Conservation (phyloP, 2,888 invertebrate species). For the Gnatocerus cornutus region DNA sequence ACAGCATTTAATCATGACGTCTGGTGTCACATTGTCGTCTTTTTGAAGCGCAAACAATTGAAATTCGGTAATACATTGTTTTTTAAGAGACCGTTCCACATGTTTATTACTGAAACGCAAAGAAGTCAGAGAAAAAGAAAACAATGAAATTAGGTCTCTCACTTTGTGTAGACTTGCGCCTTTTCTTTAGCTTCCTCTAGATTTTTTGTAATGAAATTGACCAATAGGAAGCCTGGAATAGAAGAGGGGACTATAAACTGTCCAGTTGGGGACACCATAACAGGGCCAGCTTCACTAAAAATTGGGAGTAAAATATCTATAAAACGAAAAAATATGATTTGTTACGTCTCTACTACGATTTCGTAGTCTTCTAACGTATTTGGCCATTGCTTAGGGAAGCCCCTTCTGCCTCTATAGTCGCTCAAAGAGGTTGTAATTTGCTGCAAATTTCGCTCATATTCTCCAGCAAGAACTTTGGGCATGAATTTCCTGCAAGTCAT, state of each 20-base stretch:
- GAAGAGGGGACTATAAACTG: constrained; percentile 95
- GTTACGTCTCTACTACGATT: constrained; percentile 91
- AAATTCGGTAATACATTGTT: constrained; percentile 79
- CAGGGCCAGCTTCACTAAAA: constrained; percentile 90
- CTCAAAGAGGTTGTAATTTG: constrained; percentile 90
- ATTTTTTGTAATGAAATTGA: constrained; percentile 87
- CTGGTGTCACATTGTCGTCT: constrained; percentile 93
- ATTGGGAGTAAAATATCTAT: background rate
- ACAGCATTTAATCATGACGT: constrained; percentile 91
- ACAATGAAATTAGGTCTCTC: constrained; percentile 45
- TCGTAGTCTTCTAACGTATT: constrained; percentile 82
- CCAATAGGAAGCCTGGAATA: constrained; percentile 89
- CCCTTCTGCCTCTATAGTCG: constrained; percentile 79
- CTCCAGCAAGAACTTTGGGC: constrained; percentile 90
- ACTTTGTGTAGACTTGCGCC: constrained; percentile 85
- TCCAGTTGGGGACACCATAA: constrained; percentile 95
- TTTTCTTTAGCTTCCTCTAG: constrained; percentile 83
- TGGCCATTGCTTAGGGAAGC: constrained; percentile 84
- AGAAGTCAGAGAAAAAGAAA: constrained; percentile 15
- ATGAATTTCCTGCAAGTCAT: constrained; percentile 84
- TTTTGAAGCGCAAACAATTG: constrained; percentile 84
- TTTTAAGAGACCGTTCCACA: constrained; percentile 83
- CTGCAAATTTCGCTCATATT: constrained; percentile 88
- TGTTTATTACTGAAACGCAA: constrained; percentile 81
- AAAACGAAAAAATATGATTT: background rate